phyloP scores from a whole-genome alignment of 2,113 vertebrate genomes.

The Chunga burmeisteri region DNA sequence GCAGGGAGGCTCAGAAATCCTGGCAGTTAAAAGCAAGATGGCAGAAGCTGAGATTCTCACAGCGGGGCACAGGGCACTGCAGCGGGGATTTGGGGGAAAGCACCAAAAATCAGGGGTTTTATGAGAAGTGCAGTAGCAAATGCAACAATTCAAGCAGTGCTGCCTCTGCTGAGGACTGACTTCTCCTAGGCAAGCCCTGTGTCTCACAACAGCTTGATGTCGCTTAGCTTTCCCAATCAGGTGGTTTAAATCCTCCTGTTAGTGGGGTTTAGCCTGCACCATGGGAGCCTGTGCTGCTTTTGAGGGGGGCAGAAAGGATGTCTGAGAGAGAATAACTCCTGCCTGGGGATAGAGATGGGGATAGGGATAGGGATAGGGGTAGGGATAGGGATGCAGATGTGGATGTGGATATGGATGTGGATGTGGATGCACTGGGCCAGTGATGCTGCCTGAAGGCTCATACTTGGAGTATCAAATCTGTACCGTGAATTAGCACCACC shows the following conservation, averaged over 20 bases:
- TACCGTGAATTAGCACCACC: not conserved
- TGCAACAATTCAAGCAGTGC: rapidly evolving
- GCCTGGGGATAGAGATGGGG: not conserved
- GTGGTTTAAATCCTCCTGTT: not conserved
- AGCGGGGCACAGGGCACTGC: rapidly evolving
- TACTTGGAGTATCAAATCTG: not conserved
- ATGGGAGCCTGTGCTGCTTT: not conserved
- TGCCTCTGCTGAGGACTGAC: not conserved
- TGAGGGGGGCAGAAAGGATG: not conserved
- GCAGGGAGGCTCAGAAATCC: not conserved
- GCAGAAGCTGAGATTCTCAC: not conserved
- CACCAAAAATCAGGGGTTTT: not conserved
- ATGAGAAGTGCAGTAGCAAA: not conserved
- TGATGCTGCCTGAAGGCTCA: not conserved
- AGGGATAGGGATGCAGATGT: not conserved
- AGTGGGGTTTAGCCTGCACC: not conserved
- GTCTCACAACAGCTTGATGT: not conserved
- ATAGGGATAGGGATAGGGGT: not conserved
- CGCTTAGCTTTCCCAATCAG: not conserved
- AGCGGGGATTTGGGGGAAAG: not conserved
- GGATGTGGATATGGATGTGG: rapidly evolving
- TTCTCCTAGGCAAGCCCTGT: not conserved
- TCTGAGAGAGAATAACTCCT: not conserved
- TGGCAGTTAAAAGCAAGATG: not conserved
- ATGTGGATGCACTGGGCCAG: not conserved